These are phyloP conservation scores for Sardina pilchardus DNA, from an alignment of 2,113 vertebrate genomes.

Conservation along the genomic window DNA sequence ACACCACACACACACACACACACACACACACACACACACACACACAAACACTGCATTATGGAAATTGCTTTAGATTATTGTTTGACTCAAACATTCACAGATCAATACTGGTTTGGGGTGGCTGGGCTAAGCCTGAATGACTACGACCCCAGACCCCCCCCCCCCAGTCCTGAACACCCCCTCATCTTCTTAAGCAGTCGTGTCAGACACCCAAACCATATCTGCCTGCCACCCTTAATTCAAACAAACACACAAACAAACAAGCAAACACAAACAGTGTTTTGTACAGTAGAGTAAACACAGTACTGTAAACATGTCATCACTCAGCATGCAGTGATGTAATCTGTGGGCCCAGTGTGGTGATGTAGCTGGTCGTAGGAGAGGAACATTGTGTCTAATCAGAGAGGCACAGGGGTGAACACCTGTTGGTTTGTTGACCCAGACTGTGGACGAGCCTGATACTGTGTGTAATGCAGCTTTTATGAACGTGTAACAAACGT, in stretches of 20 bases:
- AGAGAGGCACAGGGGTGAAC: background rate
- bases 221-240: background rate
- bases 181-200: no score
- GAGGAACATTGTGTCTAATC: background rate
- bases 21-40: background rate
- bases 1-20: conserved; percentile 12
- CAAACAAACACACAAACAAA: background rate
- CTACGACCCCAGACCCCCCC: no score
- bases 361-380: no score
- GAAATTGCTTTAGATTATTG: conserved; percentile 31
- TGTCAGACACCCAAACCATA: background rate
- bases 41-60: conserved; percentile 22
- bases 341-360: no score
- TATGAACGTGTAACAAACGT: background rate
- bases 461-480: background rate
- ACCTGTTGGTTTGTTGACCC: background rate
- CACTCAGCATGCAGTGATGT: background rate
- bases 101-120: background rate
- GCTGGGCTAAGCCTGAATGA: background rate
- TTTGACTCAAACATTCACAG: conserved; percentile 18
- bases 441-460: background rate
- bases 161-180: background rate
- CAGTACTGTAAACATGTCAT: background rate
- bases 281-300: background rate
- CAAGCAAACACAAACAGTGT: background rate